Evolutionary conservation across 2,888 invertebrate genomes (phyloP).

Genomic region (Cordilura impudica): DNA sequence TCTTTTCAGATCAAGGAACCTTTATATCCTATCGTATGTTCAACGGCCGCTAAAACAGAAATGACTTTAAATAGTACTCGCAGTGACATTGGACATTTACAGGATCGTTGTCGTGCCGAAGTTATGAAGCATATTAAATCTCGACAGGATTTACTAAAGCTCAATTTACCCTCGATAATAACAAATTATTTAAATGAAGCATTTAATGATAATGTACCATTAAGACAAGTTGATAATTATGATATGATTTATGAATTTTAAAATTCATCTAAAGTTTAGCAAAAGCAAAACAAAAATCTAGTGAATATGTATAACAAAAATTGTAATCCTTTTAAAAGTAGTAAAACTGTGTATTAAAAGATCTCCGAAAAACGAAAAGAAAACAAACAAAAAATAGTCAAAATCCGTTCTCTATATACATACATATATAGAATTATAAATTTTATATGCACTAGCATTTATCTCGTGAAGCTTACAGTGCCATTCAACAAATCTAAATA

Average conservation of each 20-base stretch:
- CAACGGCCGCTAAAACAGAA: slow-evolving; percentile 87
- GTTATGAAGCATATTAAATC: slow-evolving; percentile 80
- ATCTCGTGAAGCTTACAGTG: slow-evolving; percentile 43
- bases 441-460: background rate
- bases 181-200: slow-evolving; percentile 81
- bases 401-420: background rate
- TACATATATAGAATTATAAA: too few relatives aligned
- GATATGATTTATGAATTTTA: slow-evolving; percentile 75
- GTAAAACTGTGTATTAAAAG: background rate
- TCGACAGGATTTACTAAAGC: slow-evolving; percentile 79
- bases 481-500: slow-evolving; percentile 11
- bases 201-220: slow-evolving; percentile 77
- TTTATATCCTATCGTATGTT: slow-evolving; percentile 84
- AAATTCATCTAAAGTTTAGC: background rate
- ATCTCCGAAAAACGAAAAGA: background rate
- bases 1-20: slow-evolving; percentile 79
- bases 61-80: slow-evolving; percentile 82
- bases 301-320: background rate
- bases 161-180: slow-evolving; percentile 81
- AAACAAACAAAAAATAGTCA: background rate
- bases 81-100: slow-evolving; percentile 83
- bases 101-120: slow-evolving; percentile 83
- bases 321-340: background rate
- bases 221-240: slow-evolving; percentile 77
- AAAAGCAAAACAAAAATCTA: background rate